phyloP scores from a whole-genome alignment of 2,888 invertebrate species.

The Gasteruption jaculator region DNA sequence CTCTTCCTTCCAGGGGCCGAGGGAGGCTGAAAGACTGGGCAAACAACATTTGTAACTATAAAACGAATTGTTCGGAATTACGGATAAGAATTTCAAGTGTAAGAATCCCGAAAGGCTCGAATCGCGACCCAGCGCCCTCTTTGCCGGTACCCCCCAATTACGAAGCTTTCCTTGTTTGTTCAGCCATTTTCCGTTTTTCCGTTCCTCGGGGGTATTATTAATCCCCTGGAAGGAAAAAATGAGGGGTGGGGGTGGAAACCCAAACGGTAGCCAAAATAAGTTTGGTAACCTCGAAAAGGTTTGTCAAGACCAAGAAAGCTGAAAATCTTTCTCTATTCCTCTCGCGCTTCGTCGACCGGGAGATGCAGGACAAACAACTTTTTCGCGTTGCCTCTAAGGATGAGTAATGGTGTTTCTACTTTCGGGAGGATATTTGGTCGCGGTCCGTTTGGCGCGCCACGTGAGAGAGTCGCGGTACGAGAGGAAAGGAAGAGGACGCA shows the following conservation, averaged over 20 bases:
- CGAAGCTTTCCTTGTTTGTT: conserved; percentile 1
- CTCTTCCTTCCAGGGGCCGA: too few relatives aligned
- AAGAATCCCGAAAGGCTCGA: too few relatives aligned
- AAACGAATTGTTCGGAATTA: too few relatives aligned
- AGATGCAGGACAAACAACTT: conserved; percentile 48
- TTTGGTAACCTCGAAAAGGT: too few relatives aligned
- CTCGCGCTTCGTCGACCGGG: conserved; percentile 28
- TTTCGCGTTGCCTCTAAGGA: conserved; percentile 40
- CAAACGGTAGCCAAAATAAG: too few relatives aligned
- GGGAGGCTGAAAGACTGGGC: conserved; percentile 29
- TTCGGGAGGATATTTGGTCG: conserved; percentile 41
- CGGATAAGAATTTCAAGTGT: too few relatives aligned
- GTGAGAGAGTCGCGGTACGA: conserved; percentile 5
- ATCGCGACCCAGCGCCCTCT: too few relatives aligned
- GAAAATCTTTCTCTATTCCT: conserved; percentile 26
- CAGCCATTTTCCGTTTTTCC: conserved; percentile 8
- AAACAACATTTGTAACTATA: too few relatives aligned
- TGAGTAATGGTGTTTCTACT: conserved; percentile 41
- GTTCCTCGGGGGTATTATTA: too few relatives aligned
- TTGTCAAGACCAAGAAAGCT: too few relatives aligned
- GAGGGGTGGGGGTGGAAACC: too few relatives aligned
- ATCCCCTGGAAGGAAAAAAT: too few relatives aligned
- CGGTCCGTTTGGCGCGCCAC: conserved; percentile 37
- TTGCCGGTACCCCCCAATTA: conserved; percentile 15
- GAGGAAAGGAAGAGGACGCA: conserved; percentile 14